Conservation (phyloP, 1,140 invertebrate genomes). For the Tetragnatha versicolor region DNA sequence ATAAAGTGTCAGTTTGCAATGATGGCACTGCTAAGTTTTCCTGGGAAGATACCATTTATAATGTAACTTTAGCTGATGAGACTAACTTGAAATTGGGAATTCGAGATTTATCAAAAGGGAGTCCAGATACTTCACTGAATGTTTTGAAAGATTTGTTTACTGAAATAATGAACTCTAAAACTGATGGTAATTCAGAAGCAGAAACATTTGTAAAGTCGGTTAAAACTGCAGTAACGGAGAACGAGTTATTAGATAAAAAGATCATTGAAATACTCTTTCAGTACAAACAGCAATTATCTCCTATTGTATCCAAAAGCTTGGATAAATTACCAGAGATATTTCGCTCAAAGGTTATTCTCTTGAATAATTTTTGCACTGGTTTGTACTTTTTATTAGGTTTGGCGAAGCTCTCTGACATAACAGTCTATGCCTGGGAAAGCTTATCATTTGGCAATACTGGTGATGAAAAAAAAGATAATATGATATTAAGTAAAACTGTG, state of each 20-base stretch:
- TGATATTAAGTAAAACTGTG: constrained; percentile 32
- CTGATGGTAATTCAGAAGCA: not conserved
- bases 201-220: constrained; percentile 16
- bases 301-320: constrained; percentile 1
- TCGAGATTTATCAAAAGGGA: constrained; percentile 36
- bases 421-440: constrained; percentile 47
- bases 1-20: constrained; percentile 46
- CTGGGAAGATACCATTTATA: not conserved
- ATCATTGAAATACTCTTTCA: constrained; percentile 44
- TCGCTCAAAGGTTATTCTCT: constrained; percentile 4
- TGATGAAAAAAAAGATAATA: not conserved
- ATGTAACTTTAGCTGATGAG: constrained; percentile 38
- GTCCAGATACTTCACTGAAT: constrained; percentile 46
- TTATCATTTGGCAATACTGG: constrained; percentile 24
- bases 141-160: constrained; percentile 35
- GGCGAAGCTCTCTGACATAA: constrained; percentile 44
- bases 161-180: constrained; percentile 39
- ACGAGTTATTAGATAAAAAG: constrained; percentile 33
- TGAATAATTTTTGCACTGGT: constrained; percentile 50
- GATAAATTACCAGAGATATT: not conserved
- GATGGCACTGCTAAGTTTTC: constrained; percentile 37
- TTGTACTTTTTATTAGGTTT: constrained; percentile 41
- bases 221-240: not conserved
- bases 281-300: constrained; percentile 45
- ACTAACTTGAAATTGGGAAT: constrained; percentile 33